Evolutionary conservation across 2,888 invertebrate genomes (phyloP), one percentile per base, ranked within the genome.

Genomic region (Cheilosia impressa): DNA sequence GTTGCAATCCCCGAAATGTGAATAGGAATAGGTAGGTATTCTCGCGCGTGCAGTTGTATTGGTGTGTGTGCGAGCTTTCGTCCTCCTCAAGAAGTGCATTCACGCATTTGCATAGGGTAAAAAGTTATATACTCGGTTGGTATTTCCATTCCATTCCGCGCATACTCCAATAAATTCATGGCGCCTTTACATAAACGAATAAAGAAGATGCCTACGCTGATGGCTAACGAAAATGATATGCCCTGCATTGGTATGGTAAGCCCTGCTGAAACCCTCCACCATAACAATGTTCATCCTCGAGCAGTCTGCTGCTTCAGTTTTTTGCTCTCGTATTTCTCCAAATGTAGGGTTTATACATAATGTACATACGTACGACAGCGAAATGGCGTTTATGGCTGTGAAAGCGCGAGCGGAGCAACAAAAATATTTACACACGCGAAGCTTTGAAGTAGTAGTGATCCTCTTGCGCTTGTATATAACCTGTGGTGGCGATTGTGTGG

Each of bases 401-500:
- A 38, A 38, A 58, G 52, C 17, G 47, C 38, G 45, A 63, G 62
- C 41, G 66, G 68, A 60, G 58, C 45, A 73, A 69, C 68, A 45
- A 75, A 63, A 75, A 80, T 75, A 84, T 79, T 75, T 80, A 75
- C 69, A 75, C 69, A 53, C 47, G 69, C 45, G 60, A 55, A 62
- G 60, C 66, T 71, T 66, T 58, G 22, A 66, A 63, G 80, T 75
- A 47, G 71, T 85, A 41, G 80, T 80, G 84, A 80, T 85, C 80
- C 62, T 80, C 71, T 71, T 68, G 72, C n/a, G 47, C 31, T 66
- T 38, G 68, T 75, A 75, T 81, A 69, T 69, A 53, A 57, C 69
- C 50, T 80, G 76, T 80, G 71, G 75, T 62, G 69, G 71, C 53
- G 57, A 63, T 76, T 80, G 84, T 85, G 84, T 80, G 71, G 84